phyloP scores from a whole-genome alignment of 2,113 vertebrate species.

The Emydocephalus ijimae region DNA sequence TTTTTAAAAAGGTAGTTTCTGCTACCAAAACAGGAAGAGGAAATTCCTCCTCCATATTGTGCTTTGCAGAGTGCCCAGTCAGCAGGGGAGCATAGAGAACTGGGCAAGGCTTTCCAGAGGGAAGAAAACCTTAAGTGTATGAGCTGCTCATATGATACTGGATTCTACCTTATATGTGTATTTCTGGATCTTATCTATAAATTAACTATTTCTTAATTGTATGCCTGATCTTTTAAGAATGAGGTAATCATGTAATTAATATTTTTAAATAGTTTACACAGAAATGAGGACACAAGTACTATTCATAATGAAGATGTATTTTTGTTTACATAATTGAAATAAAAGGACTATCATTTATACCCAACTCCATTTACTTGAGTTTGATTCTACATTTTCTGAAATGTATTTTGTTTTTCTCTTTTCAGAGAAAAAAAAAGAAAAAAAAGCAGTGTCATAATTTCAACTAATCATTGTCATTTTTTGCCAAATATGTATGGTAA shows the following conservation, averaged over 20 bases:
- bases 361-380: not conserved
- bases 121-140: not conserved
- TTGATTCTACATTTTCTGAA: not conserved
- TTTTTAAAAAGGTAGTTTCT: not conserved
- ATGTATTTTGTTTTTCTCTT: not conserved
- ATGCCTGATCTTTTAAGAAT: conserved; percentile 60
- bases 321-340: conserved; percentile 52
- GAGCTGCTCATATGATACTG: not conserved
- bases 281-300: conserved; percentile 40
- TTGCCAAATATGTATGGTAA: not conserved
- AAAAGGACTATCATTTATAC: conserved; percentile 3
- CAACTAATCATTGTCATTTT: not conserved
- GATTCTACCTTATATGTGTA: not conserved
- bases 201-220: conserved; percentile 70
- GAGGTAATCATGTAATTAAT: conserved; percentile 68
- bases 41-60: not conserved
- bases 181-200: conserved; percentile 63
- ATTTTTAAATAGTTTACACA: conserved; percentile 54
- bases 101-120: not conserved
- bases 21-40: not conserved
- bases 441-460: not conserved
- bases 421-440: too few species aligned
- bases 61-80: not conserved
- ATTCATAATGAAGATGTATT: conserved; percentile 13
- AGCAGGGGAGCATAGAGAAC: not conserved